Percentiles rank a stretch among this genome's conserved stretches.
Evolutionary conservation across 1,140 invertebrate species (phyloP).

Genomic region (Drosophila lini): DNA sequence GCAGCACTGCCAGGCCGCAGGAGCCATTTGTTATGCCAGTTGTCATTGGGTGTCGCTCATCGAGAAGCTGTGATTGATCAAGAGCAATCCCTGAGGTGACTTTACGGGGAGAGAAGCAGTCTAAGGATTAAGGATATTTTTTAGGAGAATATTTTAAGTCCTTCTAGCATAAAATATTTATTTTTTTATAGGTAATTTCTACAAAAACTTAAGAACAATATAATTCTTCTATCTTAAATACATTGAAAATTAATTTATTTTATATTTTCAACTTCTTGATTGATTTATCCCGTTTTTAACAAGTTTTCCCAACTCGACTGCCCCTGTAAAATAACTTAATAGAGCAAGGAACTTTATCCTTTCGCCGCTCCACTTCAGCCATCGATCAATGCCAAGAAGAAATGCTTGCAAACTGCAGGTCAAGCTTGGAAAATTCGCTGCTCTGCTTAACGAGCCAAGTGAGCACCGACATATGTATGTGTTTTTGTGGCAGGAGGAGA

Average conservation of each 20-base stretch:
- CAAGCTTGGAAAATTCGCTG: slow-evolving; percentile 29
- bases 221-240: rapidly evolving
- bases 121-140: neutral
- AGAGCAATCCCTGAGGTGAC: neutral
- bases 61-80: slow-evolving; percentile 36
- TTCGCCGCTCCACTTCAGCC: neutral
- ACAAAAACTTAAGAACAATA: neutral
- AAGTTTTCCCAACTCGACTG: neutral
- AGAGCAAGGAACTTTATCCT: neutral
- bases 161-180: neutral
- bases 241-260: neutral
- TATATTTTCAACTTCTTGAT: neutral
- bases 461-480: slow-evolving; percentile 5
- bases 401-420: slow-evolving; percentile 20
- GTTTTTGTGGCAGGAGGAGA: slow-evolving; percentile 3
- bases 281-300: neutral
- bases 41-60: slow-evolving; percentile 42
- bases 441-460: slow-evolving; percentile 42
- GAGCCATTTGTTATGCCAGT: slow-evolving; percentile 61
- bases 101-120: neutral
- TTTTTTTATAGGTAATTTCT: neutral
- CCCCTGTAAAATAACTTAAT: neutral
- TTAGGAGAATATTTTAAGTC: no score
- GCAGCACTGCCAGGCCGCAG: slow-evolving; percentile 34
- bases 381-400: slow-evolving; percentile 42